A percentile compares a stretch with the other conserved stretches of the same genome.
Evolutionary conservation across 2,797 vertebrate genomes (phyloP).

Genomic region (Aeoliscus strigatus): DNA sequence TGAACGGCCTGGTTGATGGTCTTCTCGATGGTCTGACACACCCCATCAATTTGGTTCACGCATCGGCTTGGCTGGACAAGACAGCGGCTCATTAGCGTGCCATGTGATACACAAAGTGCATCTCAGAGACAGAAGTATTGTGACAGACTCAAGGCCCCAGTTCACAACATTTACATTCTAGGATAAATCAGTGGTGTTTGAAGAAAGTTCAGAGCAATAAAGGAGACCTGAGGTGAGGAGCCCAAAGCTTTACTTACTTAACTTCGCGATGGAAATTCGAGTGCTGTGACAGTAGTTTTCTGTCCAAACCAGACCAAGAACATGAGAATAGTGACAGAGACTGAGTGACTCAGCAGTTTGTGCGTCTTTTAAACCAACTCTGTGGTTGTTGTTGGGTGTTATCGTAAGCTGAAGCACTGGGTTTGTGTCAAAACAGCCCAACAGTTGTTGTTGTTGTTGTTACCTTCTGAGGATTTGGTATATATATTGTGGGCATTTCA

Average conservation of each 20-base stretch:
- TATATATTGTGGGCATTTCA: slow-evolving; percentile 83
- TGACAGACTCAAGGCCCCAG: slow-evolving; percentile 34
- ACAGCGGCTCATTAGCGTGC: slow-evolving; percentile 6
- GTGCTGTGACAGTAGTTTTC: too few species aligned
- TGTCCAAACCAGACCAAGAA: too few species aligned
- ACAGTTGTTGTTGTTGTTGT: slow-evolving; percentile 16
- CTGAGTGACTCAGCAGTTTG: too few species aligned
- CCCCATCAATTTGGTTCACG: slow-evolving; percentile 77
- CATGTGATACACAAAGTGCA: slow-evolving; percentile 1
- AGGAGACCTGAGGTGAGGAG: too few species aligned
- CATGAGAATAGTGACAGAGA: too few species aligned
- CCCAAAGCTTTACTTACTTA: too few species aligned
- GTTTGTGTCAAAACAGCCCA: neutral
- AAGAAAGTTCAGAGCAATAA: too few species aligned
- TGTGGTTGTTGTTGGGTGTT: too few species aligned
- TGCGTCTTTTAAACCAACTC: too few species aligned
- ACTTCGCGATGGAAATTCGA: too few species aligned
- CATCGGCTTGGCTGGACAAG: slow-evolving; percentile 73
- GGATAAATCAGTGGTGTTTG: too few species aligned
- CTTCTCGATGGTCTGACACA: slow-evolving; percentile 81
- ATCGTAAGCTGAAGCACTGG: too few species aligned
- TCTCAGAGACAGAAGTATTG: slow-evolving; percentile 4
- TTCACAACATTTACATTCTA: slow-evolving; percentile 50
- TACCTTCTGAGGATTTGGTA: slow-evolving; percentile 80
- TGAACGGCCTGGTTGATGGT: slow-evolving; percentile 81